Evolutionary conservation across 2,888 invertebrate genomes (phyloP), one percentile per base, ranked within the genome.

Genomic region (Mycalesis mineus): DNA sequence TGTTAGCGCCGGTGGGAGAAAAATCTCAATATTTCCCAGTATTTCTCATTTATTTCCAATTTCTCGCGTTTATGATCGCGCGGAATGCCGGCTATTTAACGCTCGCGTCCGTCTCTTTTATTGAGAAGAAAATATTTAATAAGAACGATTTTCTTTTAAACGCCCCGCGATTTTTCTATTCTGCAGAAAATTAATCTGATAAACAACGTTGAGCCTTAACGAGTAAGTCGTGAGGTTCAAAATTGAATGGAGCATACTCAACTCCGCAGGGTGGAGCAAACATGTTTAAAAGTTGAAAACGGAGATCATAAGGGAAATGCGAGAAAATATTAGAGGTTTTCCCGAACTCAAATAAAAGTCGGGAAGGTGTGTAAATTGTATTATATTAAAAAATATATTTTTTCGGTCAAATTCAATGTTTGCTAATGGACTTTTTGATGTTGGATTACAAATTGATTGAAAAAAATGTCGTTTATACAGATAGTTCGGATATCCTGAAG

Each of bases 71-170:
- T 71, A 72, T 71, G 74, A 71, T 67, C 72, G 69, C 55, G 41
- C 52, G 75, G 77, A 67, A 76, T 69, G 73, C 62, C 62, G 60
- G 67, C 71, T 72, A 75, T 76, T 75, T 74, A 74, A 67, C 72
- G 73, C 68, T 64, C 65, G 65, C 71, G 66, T 63, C 66, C 68
- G 57, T 60, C 70, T 65, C 64, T 69, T 71, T 72, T 75, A 78
- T 78, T 76, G 77, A 72, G 76, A 75, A 66, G 74, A 74, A 77
- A 76, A 79, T 80, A 78, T 80, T 79, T 79, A 77, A 77, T 78
- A 78, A 77, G 74, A 71, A 74, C 71, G 72, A 72, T 75, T 79
- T 76, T 74, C 73, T 72, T 75, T 73, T 67, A 70, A 73, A 67
- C 67, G 63, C 66, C 62, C 60, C 52, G 65, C 71, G 71, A 72